Base-by-base conservation (phyloP, 2,113 vertebrate genomes). In the Charadrius vociferus region DNA sequence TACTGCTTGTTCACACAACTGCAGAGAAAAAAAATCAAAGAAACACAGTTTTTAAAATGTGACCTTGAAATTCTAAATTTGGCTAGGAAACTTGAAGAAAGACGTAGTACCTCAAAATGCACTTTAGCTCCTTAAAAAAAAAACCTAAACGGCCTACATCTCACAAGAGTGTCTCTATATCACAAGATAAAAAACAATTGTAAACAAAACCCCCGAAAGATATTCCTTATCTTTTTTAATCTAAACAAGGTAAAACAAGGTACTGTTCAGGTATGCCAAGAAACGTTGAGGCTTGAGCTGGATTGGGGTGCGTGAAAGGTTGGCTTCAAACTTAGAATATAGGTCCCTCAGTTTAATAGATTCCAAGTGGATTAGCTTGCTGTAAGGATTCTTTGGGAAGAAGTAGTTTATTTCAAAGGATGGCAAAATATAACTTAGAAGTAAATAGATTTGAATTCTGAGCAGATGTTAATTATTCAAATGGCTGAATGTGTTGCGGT, bases 21-120 rank as follows among this genome's bases (percentile, higher is more conserved):
- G 59, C 26, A 21, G 30, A 41, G n/a, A 83, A 66, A 77, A 61
- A 21, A 81, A 88, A 62, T 18, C 50, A 66, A 81, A 39, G 19
- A 34, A 77, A 36, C 13, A 24, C 0, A 0, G 49, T 45, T 88
- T 72, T 73, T 15, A 58, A 86, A 81, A 45, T 16, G 14, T 36
- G 71, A 65, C 14, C 22, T 85, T 73, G 36, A 83, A 70, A 34
- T 75, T 15, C 23, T 3, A 6, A 80, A 63, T 9, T 67, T 90
- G 36, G 30, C 30, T 62, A 62, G 45, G 67, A 80, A 27, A 50
- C 49, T 36, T 53, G 56, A 81, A 91, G 36, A 43, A 61, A 70
- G 13, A 29, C 0, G 0, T 32, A 39, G 10, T 65, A 30, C 9
- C 10, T 84, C 7, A 27, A 63, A 84, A 56, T 20, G 3, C 0